Conservation (phyloP, 2,113 vertebrate genomes). For the Thymallus thymallus region DNA sequence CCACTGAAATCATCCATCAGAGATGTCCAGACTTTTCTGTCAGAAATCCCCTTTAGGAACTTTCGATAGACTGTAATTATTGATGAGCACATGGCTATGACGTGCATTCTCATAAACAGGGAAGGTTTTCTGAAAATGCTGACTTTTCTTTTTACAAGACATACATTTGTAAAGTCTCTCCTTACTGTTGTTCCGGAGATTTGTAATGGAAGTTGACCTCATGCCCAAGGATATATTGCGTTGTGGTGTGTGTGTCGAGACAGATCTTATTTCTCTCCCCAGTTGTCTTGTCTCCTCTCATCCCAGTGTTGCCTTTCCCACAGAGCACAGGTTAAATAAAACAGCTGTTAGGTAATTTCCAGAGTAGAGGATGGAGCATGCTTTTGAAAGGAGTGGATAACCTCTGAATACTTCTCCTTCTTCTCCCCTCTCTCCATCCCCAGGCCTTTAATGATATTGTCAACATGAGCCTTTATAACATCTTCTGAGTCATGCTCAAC, state of each 20-base stretch:
- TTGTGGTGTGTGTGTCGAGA: conserved; percentile 9
- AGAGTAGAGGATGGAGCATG: conserved; percentile 22
- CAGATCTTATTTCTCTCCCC: conserved; percentile 38
- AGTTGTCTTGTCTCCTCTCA: conserved; percentile 19
- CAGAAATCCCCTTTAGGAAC: not conserved
- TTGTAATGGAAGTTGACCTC: conserved; percentile 36
- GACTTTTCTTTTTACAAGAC: not conserved
- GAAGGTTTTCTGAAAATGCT: not conserved
- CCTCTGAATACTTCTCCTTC: conserved; percentile 36
- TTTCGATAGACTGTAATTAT: not conserved
- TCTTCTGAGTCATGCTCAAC: conserved; percentile 27
- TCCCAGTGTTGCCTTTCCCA: conserved; percentile 40
- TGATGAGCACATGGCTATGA: not conserved
- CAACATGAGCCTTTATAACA: conserved; percentile 28
- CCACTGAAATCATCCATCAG: not conserved
- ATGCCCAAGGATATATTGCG: conserved; percentile 26
- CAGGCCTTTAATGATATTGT: conserved; percentile 43
- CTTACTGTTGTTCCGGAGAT: conserved; percentile 15
- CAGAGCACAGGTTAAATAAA: conserved; percentile 41
- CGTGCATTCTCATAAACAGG: not conserved
- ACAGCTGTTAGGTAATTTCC: conserved; percentile 54
- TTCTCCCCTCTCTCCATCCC: conserved; percentile 6
- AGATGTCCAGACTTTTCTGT: not conserved
- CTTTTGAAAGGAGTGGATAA: conserved; percentile 33
- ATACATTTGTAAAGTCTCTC: not conserved